Conservation (phyloP, 2,113 vertebrate species). For the Hemibagrus wyckioides region DNA sequence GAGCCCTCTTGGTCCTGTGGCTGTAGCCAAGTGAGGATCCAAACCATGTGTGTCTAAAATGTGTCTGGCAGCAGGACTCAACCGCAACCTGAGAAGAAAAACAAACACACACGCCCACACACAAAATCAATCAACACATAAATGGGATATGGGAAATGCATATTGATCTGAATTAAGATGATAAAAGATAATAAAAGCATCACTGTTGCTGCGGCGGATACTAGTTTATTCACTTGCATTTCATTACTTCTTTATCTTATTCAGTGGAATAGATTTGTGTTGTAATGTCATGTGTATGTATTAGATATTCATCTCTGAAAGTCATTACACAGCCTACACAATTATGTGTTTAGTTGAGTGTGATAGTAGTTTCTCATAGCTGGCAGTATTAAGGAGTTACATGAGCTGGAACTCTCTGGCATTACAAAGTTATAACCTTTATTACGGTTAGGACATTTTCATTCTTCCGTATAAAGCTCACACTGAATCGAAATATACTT, state of each 20-base stretch:
- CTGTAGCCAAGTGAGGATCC: conserved; percentile 76
- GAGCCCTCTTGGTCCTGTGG: conserved; percentile 87
- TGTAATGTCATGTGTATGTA: neutral
- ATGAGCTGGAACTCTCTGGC: too few relatives aligned
- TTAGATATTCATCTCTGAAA: neutral
- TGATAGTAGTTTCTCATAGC: neutral
- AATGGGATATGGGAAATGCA: neutral
- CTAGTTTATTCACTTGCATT: too few relatives aligned
- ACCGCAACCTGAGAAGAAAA: conserved; percentile 74
- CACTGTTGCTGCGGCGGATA: neutral
- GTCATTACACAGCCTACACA: neutral
- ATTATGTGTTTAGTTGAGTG: neutral
- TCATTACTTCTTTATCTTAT: neutral
- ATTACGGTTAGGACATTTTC: neutral
- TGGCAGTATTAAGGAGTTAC: neutral
- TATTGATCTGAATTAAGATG: neutral
- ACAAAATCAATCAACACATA: neutral
- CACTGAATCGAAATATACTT: neutral
- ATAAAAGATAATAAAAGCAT: neutral
- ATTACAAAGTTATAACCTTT: neutral
- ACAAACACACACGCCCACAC: neutral
- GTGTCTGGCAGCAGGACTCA: conserved; percentile 93
- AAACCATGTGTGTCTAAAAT: conserved; percentile 86
- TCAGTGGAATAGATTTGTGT: neutral
- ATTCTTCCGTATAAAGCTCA: neutral